Evolutionary conservation across 2,888 invertebrate species (phyloP), one percentile per base, ranked within the genome.

Genomic region (Minunthozetes semirufus): DNA sequence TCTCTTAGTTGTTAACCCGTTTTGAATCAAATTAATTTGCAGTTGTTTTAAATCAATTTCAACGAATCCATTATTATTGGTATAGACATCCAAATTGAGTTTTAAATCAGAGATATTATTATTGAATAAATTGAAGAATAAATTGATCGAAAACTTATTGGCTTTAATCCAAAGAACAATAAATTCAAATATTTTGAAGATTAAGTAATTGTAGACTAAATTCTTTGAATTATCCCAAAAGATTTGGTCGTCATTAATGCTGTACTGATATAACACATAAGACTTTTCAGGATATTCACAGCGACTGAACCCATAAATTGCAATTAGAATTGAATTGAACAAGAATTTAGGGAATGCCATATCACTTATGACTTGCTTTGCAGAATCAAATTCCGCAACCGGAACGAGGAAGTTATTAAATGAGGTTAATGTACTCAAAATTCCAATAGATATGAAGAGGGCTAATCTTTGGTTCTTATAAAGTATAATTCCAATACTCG

Each of bases 291-390:
- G 17, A 42, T 70, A 9, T 70, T 70, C 1, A 42, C 74, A 74
- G 27, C 74, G 74, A 25, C 25, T 29, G 6, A 74, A 25, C 11
- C 74, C 74, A 59, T 74, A 74, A 9, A 48, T 46, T 22, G 53
- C 27, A 15, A 74, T 70, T 19, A 74, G 25, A 1, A 70, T 1
- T 53, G 74, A 74, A 59, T 74, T 74, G 48, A 74, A 70, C 17
- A 48, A 2, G 19, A 19, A 53, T 25, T 70, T 74, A 13, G 42
- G 13, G n/a, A 50, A 74, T 9, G 22, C 17, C 17, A 63, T 29
- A 63, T 63, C 61, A 33, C 61, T 63, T 1, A 63, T n/a, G 1
- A 17, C 17, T 33, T 33, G 29, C 1, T 29, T 15, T 2, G 33
- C 0, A 11, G 15, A 1, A n/a, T 6, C 17, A 2, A 33, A 33